Evolutionary conservation across 2,797 vertebrate species (phyloP), one percentile per base, ranked within the genome.

Genomic region (Enteromius argenteus): DNA sequence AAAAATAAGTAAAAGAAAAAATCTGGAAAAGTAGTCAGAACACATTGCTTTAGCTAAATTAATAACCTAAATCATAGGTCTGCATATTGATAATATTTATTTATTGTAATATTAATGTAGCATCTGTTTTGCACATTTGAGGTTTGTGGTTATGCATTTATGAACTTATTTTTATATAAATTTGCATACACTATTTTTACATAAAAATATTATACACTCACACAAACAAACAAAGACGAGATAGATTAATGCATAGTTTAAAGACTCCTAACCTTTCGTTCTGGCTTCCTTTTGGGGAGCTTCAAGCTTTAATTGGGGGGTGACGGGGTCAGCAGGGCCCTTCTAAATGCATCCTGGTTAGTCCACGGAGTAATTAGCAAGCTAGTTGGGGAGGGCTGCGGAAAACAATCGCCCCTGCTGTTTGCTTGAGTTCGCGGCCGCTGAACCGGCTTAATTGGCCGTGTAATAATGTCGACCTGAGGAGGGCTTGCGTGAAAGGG

Each of bases 391-490:
- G 67, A 71, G 66, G 79, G n/a, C 51, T 14, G 49, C 9, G 56
- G 60, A 80, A 74, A 84, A 86, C 83, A 87, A 85, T 87, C 64
- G 39, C 80, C 53, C 85, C 86, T 27, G 84, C 86, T 88, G 87
- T 81, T 67, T 84, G 80, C 83, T 74, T 64, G 78, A 85, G 83
- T 92, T 92, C 89, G 90, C 87, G 85, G 91, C 89, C 37, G 84
- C 85, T 93, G 94, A 94, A 95, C 96, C 91, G 91, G 92, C 89
- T 93, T 96, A 95, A 96, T 95, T 96, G 96, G 95, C 95, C 95
- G 91, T 94, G 93, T 95, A 96, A 96, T 94, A 94, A 95, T 94
- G 90, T 94, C 91, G 95, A 94, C 92, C 92, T 90, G 88, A 93
- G 94, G 95, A 95, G 92, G 87, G 84, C 90, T 74, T 75, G 60